Conservation (phyloP, 1,140 invertebrate genomes). For the Paraescarpia echinospica region DNA sequence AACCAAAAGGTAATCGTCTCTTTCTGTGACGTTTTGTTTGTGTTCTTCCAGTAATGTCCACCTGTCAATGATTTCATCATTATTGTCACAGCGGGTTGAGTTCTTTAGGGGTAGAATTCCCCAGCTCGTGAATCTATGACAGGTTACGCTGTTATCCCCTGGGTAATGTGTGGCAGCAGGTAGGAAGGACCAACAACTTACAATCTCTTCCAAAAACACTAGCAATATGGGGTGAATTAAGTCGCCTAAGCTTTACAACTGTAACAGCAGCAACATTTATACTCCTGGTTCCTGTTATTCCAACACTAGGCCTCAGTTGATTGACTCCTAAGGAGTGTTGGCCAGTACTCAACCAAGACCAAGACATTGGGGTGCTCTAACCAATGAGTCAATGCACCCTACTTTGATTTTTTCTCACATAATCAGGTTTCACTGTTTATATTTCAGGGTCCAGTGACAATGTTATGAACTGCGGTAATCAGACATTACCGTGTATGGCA, state of each 20-base stretch:
- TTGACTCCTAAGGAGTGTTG: too few species aligned
- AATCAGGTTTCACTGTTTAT: neutral
- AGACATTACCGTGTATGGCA: too few species aligned
- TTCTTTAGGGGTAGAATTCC: neutral
- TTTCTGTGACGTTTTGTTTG: neutral
- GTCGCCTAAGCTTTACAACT: too few species aligned
- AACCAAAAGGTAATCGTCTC: neutral
- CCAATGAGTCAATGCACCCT: neutral
- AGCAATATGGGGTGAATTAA: neutral
- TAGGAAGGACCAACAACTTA: neutral
- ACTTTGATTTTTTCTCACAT: neutral
- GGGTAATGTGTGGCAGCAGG: neutral
- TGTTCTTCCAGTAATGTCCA: neutral
- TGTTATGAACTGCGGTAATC: too few species aligned
- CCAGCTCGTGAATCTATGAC: neutral
- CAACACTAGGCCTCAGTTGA: too few species aligned
- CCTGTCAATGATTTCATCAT: neutral
- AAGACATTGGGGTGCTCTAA: neutral
- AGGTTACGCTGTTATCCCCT: neutral
- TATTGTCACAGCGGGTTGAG: neutral
- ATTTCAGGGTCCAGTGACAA: neutral
- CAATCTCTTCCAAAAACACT: neutral
- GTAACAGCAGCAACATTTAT: too few species aligned
- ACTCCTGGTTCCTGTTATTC: too few species aligned
- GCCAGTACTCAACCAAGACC: too few species aligned